A percentile compares a stretch with the other conserved stretches of the same genome.
These are phyloP conservation scores for Kryptolebias ocellatus DNA, from an alignment of 2,797 vertebrate genomes.

Conservation along the genomic window DNA sequence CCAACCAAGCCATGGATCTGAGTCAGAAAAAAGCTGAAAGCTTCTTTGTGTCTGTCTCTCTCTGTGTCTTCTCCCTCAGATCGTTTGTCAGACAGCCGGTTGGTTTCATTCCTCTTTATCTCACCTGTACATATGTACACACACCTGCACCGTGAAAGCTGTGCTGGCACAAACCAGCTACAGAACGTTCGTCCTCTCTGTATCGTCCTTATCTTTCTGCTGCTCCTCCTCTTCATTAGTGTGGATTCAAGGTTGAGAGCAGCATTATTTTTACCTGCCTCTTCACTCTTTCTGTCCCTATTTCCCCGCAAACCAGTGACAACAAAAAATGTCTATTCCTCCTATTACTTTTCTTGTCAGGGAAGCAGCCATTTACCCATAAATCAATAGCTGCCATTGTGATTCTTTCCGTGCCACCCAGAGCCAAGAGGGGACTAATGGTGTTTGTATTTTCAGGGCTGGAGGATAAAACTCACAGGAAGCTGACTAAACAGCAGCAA, in stretches of 20 bases:
- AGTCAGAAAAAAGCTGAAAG: slow-evolving; percentile 50
- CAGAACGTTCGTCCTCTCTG: slow-evolving; percentile 4
- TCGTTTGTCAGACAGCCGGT: too few relatives aligned
- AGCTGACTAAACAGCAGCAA: slow-evolving; percentile 26
- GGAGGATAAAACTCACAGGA: slow-evolving; percentile 19
- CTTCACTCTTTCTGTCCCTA: slow-evolving; percentile 2
- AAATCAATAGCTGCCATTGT: slow-evolving; percentile 53
- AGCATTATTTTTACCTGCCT: slow-evolving; percentile 12
- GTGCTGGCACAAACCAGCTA: slow-evolving; percentile 20
- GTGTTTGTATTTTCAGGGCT: slow-evolving; percentile 40
- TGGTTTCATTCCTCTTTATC: slow-evolving; percentile 17
- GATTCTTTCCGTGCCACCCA: slow-evolving; percentile 25
- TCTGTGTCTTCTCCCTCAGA: slow-evolving; percentile 3
- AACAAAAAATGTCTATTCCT: slow-evolving; percentile 39
- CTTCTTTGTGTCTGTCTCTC: slow-evolving; percentile 44
- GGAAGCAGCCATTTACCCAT: slow-evolving; percentile 45
- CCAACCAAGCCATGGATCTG: slow-evolving; percentile 55
- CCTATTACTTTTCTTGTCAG: slow-evolving; percentile 38
- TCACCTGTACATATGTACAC: slow-evolving; percentile 5
- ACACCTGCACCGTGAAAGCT: slow-evolving; percentile 26
- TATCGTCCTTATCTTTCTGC: slow-evolving; percentile 18
- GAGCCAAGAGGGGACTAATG: slow-evolving; percentile 20
- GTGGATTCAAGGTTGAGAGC: slow-evolving; percentile 16
- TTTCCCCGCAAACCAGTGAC: slow-evolving; percentile 27
- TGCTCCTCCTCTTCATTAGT: slow-evolving; percentile 18